These are phyloP conservation scores for Euphonia xanthogaster DNA, from an alignment of 2,797 vertebrate species.

Conservation along the genomic window DNA sequence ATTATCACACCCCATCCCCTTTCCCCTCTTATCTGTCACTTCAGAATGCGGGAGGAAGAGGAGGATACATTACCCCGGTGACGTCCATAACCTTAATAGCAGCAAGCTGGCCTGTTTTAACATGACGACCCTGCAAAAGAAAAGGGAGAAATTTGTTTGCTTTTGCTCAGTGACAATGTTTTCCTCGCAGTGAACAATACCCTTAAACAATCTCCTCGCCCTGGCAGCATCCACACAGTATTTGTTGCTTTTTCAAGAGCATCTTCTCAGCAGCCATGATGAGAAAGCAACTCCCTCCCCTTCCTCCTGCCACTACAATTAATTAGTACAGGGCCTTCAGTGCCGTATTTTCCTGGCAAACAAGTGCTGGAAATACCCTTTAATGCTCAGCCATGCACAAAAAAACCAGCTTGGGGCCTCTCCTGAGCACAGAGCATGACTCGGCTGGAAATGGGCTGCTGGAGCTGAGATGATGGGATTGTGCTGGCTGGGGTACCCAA, in stretches of 20 bases:
- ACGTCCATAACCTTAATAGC: conserved; percentile 99
- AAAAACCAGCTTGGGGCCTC: background rate
- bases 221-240: background rate
- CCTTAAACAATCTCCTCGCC: background rate
- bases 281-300: conserved; percentile 21
- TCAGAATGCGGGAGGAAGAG: conserved; percentile 8
- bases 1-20: background rate
- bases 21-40: background rate
- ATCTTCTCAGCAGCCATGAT: conserved; percentile 38
- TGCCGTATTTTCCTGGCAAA: conserved; percentile 33
- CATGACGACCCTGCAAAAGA: conserved; percentile 90
- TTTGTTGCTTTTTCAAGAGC: background rate
- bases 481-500: background rate
- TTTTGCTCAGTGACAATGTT: background rate
- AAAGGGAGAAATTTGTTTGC: conserved; percentile 23
- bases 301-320: conserved; percentile 39
- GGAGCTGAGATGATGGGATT: background rate
- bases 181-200: background rate
- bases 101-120: conserved; percentile 97
- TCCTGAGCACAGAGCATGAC: conserved; percentile 8
- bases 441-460: background rate
- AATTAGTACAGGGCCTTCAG: conserved; percentile 16
- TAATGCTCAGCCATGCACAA: conserved; percentile 35
- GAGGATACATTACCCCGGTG: conserved; percentile 87
- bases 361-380: conserved; percentile 15